phyloP scores from a whole-genome alignment of 2,113 vertebrate genomes.

The Pyrgilauda ruficollis region DNA sequence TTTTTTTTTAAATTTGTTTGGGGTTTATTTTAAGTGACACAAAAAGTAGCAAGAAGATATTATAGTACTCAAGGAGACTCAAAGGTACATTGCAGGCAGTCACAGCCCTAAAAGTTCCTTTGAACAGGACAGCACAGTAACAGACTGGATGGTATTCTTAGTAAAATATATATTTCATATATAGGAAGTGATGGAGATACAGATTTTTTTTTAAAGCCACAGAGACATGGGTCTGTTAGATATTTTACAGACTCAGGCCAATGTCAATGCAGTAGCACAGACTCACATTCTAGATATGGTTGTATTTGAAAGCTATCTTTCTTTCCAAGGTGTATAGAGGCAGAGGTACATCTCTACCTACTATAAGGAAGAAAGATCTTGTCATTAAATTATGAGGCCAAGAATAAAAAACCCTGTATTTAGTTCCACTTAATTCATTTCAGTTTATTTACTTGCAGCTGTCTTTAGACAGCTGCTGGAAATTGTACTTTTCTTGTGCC shows the following conservation, averaged over 20 bases:
- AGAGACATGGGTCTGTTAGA: background rate
- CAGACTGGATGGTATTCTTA: background rate
- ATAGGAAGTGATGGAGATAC: background rate
- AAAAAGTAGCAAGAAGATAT: background rate
- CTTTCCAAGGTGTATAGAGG: background rate
- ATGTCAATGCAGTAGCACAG: background rate
- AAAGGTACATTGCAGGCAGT: background rate
- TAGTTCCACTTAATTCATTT: background rate
- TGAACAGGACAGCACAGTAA: background rate
- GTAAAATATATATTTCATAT: background rate
- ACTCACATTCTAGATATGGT: background rate
- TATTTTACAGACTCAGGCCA: background rate
- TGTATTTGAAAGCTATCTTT: background rate
- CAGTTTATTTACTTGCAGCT: background rate
- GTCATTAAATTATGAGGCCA: background rate
- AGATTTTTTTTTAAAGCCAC: background rate
- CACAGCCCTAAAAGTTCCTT: background rate
- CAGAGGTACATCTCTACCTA: background rate
- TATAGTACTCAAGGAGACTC: background rate
- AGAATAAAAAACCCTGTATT: background rate
- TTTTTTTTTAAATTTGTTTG: background rate
- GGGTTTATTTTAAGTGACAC: background rate
- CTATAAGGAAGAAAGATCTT: background rate
- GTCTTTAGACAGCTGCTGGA: background rate
- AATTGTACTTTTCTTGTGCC: background rate